Percentiles rank a stretch among this genome's conserved stretches.
phyloP scores from a whole-genome alignment of 1,140 invertebrate genomes.

The Chionoecetes opilio region DNA sequence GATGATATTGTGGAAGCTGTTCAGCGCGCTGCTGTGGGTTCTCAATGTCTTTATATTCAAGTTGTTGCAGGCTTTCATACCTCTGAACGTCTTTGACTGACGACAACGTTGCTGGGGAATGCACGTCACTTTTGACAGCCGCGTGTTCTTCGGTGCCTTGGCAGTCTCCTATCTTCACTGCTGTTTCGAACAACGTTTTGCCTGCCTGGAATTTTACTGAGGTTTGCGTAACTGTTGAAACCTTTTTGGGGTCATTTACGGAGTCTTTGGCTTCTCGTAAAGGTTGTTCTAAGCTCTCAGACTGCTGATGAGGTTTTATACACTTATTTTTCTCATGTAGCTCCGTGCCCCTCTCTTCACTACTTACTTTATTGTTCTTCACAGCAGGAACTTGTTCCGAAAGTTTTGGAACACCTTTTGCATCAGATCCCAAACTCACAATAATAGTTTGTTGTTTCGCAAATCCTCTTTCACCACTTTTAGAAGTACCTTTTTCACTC shows the following conservation, averaged over 20 bases:
- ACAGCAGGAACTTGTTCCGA: too few relatives aligned
- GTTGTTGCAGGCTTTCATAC: too few relatives aligned
- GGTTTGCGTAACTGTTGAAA: constrained; percentile 35
- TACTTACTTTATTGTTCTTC: background rate
- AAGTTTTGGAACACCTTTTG: background rate
- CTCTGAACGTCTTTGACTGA: background rate
- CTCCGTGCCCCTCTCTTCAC: background rate
- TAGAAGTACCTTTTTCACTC: background rate
- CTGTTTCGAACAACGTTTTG: constrained; percentile 47
- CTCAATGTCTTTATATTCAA: too few relatives aligned
- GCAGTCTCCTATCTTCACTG: constrained; percentile 39
- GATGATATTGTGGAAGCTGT: too few relatives aligned
- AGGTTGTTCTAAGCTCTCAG: too few relatives aligned
- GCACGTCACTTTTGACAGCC: background rate
- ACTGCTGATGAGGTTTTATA: too few relatives aligned
- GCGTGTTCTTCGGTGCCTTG: background rate
- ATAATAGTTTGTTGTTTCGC: background rate
- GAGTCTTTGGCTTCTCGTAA: background rate
- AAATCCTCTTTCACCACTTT: background rate
- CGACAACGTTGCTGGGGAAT: background rate
- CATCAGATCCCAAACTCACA: background rate
- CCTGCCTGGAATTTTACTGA: constrained; percentile 55
- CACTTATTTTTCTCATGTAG: too few relatives aligned
- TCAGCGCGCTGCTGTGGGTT: too few relatives aligned
- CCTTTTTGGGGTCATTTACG: constrained; percentile 47